Evolutionary conservation across 2,797 vertebrate genomes (phyloP).

Genomic region (Sebastiscus tertius): DNA sequence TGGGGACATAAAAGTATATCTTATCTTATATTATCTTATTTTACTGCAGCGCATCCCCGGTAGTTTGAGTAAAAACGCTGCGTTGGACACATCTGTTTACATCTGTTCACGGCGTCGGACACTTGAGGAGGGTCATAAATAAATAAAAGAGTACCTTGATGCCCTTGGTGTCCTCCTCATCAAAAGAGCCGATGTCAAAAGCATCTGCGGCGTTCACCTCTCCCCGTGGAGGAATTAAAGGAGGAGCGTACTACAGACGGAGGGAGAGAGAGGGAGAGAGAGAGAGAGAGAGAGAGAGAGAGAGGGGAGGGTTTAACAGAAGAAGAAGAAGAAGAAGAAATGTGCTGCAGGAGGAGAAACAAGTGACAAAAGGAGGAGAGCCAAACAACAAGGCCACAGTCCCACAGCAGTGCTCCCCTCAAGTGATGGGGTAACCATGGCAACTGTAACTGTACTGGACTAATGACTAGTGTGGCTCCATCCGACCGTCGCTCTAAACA

Average conservation of each 20-base stretch:
- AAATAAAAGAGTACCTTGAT: conserved; percentile 87
- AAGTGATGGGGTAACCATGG: conserved; percentile 37
- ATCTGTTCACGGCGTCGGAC: too few relatives aligned
- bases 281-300: too few relatives aligned
- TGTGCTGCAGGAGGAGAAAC: neutral
- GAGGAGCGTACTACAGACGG: conserved; percentile 89
- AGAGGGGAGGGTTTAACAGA: neutral
- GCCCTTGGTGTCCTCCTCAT: conserved; percentile 98
- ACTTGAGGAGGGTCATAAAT: too few relatives aligned
- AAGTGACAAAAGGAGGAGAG: neutral
- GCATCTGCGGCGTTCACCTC: conserved; percentile 98
- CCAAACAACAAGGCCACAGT: conserved; percentile 10
- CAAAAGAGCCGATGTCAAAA: conserved; percentile 98
- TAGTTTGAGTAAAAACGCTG: too few relatives aligned
- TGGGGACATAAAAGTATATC: too few relatives aligned
- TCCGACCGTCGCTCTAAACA: neutral
- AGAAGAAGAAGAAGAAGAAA: neutral
- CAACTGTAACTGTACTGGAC: conserved; percentile 23
- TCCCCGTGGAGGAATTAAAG: conserved; percentile 94
- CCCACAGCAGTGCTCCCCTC: neutral
- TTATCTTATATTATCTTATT: too few relatives aligned
- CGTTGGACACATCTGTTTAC: too few relatives aligned
- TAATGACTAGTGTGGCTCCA: neutral
- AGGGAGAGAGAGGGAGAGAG: too few relatives aligned
- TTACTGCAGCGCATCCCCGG: too few relatives aligned